These are phyloP conservation scores for Drepana arcuata DNA, from an alignment of 1,140 invertebrate species.

Conservation along the genomic window DNA sequence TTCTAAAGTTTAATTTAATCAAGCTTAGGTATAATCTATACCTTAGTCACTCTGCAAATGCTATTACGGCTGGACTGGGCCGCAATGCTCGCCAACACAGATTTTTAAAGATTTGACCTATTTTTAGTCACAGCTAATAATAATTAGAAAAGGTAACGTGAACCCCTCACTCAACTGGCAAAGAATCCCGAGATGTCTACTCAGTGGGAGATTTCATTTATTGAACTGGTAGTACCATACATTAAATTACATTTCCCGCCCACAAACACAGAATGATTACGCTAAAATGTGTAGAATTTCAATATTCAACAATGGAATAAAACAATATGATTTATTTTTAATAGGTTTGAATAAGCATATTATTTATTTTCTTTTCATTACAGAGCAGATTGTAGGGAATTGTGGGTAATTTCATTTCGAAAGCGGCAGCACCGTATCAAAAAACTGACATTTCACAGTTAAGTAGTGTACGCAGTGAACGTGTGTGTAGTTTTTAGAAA, in stretches of 20 bases:
- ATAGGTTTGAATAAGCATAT: too few species aligned
- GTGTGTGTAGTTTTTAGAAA: constrained; percentile 46
- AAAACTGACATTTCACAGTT: constrained; percentile 54
- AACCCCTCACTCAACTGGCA: constrained; percentile 53
- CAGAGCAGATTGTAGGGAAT: too few species aligned
- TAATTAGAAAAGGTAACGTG: constrained; percentile 71
- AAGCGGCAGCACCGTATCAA: constrained; percentile 36
- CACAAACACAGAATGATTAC: too few species aligned
- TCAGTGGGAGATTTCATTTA: constrained; percentile 19
- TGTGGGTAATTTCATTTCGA: too few species aligned
- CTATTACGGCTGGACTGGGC: constrained; percentile 38
- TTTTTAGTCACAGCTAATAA: constrained; percentile 69
- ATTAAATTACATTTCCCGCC: too few species aligned
- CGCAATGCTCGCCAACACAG: constrained; percentile 48
- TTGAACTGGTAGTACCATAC: constrained; percentile 21
- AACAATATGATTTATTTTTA: too few species aligned
- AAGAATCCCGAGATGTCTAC: constrained; percentile 31
- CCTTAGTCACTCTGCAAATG: constrained; percentile 31
- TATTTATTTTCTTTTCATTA: too few species aligned
- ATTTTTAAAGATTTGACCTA: constrained; percentile 70
- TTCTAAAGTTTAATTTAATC: too few species aligned
- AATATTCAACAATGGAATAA: too few species aligned
- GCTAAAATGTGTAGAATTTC: too few species aligned
- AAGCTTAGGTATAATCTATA: too few species aligned
- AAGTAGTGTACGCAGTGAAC: constrained; percentile 56